Conservation (phyloP, 35 echinoderm and acorn worm species). For the Eucidaris tribuloides region DNA sequence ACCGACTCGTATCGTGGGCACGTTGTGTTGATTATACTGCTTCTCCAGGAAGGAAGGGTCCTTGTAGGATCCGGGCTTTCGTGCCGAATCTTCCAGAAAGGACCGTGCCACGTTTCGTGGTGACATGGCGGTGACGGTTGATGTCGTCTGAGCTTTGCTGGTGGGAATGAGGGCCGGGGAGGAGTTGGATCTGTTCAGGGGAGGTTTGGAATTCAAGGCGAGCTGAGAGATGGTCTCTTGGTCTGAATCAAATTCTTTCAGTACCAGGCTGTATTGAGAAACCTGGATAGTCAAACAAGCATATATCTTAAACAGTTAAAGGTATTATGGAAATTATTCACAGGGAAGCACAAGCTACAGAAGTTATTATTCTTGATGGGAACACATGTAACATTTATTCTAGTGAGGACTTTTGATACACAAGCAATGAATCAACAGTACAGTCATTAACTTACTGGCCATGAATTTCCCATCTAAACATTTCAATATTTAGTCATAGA, state of each 20-base stretch:
- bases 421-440: too few relatives aligned
- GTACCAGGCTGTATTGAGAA: background rate
- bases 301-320: too few relatives aligned
- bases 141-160: background rate
- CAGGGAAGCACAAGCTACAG: too few relatives aligned
- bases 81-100: slow-evolving; percentile 37
- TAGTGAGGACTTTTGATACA: too few relatives aligned
- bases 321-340: too few relatives aligned
- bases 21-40: slow-evolving; percentile 9
- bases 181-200: slow-evolving; percentile 39
- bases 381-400: too few relatives aligned
- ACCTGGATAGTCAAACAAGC: too few relatives aligned
- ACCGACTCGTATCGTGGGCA: background rate
- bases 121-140: slow-evolving; percentile 38
- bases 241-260: slow-evolving; percentile 11
- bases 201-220: background rate
- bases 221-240: slow-evolving; percentile 9
- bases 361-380: too few relatives aligned
- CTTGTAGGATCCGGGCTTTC: slow-evolving; percentile 77
- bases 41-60: slow-evolving; percentile 59
- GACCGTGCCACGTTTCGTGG: slow-evolving; percentile 42
- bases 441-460: too few relatives aligned
- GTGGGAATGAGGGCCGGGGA: slow-evolving; percentile 37
- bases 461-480: too few relatives aligned
- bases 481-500: too few relatives aligned